These are phyloP conservation scores for Chaunax sp. DNA, from an alignment of 2,797 vertebrate species.

Conservation along the genomic window DNA sequence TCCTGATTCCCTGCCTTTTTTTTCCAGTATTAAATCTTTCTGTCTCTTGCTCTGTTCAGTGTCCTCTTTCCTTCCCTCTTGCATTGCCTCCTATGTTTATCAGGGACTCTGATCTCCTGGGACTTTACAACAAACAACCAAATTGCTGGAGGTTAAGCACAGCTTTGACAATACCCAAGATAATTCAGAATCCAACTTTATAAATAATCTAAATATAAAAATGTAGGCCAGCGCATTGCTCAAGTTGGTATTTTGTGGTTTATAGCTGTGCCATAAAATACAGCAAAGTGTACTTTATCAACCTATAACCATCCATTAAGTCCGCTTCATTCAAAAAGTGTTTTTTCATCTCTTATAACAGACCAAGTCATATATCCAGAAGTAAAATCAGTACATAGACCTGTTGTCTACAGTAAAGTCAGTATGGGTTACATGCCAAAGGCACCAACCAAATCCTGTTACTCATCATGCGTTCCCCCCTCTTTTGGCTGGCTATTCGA, in stretches of 20 bases:
- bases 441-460: slow-evolving; percentile 75
- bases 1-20: not conserved
- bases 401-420: slow-evolving; percentile 19
- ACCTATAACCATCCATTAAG: too few relatives aligned
- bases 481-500: slow-evolving; percentile 49
- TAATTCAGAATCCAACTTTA: slow-evolving; percentile 34
- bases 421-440: slow-evolving; percentile 36
- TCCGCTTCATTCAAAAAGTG: not conserved
- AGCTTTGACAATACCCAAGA: slow-evolving; percentile 41
- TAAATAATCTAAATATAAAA: slow-evolving; percentile 39
- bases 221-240: slow-evolving; percentile 30
- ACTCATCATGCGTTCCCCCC: slow-evolving; percentile 51
- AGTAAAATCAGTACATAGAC: not conserved
- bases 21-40: not conserved
- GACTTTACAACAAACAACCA: slow-evolving; percentile 55
- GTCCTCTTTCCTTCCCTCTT: slow-evolving; percentile 39
- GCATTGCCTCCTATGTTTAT: slow-evolving; percentile 25
- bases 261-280: slow-evolving; percentile 10
- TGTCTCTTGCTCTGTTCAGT: slow-evolving; percentile 1
- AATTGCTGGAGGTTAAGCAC: slow-evolving; percentile 49
- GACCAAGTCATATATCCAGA: not conserved
- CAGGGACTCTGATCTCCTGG: slow-evolving; percentile 44
- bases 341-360: not conserved
- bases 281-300: not conserved
- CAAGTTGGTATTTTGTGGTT: slow-evolving; percentile 68